phyloP scores from a whole-genome alignment of 2,888 invertebrate species.

The Hirtodrosophila trivittata region DNA sequence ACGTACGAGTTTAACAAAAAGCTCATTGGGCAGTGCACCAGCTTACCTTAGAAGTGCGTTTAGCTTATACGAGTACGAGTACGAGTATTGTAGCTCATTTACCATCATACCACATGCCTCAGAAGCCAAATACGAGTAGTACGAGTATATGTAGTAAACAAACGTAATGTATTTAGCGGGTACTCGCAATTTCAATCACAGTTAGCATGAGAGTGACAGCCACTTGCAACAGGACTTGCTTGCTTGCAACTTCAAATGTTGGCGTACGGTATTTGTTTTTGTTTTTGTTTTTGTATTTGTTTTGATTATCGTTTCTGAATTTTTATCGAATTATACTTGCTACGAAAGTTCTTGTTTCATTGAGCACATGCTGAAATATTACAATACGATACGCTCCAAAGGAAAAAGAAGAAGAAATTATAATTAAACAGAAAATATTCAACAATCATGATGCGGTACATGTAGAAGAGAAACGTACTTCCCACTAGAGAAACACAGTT shows the following conservation, averaged over 20 bases:
- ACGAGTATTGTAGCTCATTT: slow-evolving; percentile 53
- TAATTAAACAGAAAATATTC: slow-evolving; percentile 18
- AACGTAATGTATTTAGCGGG: slow-evolving; percentile 43
- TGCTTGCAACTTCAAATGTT: slow-evolving; percentile 45
- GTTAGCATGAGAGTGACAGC: slow-evolving; percentile 64
- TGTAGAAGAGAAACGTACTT: slow-evolving; percentile 52
- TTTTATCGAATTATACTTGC: too few species aligned
- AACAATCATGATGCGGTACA: slow-evolving; percentile 41
- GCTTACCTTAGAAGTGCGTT: slow-evolving; percentile 73
- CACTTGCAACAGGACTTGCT: slow-evolving; percentile 63
- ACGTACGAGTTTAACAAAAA: slow-evolving; percentile 47
- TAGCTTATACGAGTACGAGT: slow-evolving; percentile 53
- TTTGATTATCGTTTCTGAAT: too few species aligned
- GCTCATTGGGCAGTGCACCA: slow-evolving; percentile 69
- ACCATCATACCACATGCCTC: slow-evolving; percentile 75
- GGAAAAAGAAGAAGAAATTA: slow-evolving; percentile 31
- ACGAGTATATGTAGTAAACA: too few species aligned
- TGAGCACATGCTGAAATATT: slow-evolving; percentile 76
- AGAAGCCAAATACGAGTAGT: slow-evolving; percentile 68
- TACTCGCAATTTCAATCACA: slow-evolving; percentile 40
- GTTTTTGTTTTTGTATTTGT: slow-evolving; percentile 17
- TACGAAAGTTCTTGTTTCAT: slow-evolving; percentile 66
- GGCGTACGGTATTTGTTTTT: slow-evolving; percentile 26
- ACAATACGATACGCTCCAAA: slow-evolving; percentile 65
- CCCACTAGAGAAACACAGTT: slow-evolving; percentile 49